Conservation (phyloP, 2,888 invertebrate species). For the Rhaphigaster nebulosa region DNA sequence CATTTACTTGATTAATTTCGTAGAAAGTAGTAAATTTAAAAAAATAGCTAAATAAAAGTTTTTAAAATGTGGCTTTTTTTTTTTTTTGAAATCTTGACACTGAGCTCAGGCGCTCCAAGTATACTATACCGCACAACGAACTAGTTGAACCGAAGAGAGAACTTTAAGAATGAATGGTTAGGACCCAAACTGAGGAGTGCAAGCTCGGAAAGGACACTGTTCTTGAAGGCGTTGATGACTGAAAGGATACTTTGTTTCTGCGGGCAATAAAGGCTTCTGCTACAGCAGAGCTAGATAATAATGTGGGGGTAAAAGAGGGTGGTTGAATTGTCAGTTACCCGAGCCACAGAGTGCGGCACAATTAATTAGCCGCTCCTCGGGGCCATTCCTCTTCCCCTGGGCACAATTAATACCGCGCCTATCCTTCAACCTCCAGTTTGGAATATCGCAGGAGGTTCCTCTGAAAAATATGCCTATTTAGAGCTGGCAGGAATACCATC, state of each 20-base stretch:
- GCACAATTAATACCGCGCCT: constrained; percentile 1
- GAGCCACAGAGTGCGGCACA: background rate
- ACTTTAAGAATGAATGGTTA: background rate
- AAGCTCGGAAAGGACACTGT: background rate
- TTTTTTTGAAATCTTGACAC: too few species aligned
- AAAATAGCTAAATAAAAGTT: too few species aligned
- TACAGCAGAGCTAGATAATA: background rate
- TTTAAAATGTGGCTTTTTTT: too few species aligned
- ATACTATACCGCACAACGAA: background rate
- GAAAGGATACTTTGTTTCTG: background rate
- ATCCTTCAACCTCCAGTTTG: background rate
- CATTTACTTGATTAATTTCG: too few species aligned
- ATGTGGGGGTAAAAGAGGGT: background rate
- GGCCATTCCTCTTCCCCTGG: background rate
- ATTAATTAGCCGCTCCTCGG: background rate
- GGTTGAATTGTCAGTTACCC: background rate
- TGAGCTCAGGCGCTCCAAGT: too few species aligned
- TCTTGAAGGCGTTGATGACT: background rate
- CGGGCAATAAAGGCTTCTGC: background rate
- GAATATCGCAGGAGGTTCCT: background rate
- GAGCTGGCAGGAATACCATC: background rate
- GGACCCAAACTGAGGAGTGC: background rate
- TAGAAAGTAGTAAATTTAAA: too few species aligned
- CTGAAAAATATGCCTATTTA: constrained; percentile 38
- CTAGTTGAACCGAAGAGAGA: background rate